A percentile compares a stretch with the other conserved stretches of the same genome.
Conservation (phyloP, 2,888 invertebrate species). For the Phasia obesa region DNA sequence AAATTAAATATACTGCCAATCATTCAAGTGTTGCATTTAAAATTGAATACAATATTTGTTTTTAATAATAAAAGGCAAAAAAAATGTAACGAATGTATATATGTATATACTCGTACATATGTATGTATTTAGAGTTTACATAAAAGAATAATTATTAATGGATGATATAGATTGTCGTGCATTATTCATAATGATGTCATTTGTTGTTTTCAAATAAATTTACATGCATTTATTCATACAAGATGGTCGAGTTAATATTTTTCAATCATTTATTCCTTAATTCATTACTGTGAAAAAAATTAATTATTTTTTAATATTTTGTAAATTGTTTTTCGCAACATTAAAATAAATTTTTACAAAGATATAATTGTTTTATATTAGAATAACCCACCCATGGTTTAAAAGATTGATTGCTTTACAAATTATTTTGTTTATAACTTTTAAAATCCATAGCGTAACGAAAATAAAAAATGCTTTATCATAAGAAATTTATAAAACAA, state of each 20-base stretch:
- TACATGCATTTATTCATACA: slow-evolving; percentile 7
- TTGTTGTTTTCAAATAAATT: slow-evolving; percentile 42
- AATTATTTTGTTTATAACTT: too few species aligned
- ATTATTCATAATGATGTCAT: slow-evolving; percentile 63
- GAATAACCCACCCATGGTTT: too few species aligned
- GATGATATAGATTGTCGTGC: slow-evolving; percentile 48
- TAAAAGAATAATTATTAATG: slow-evolving; percentile 38
- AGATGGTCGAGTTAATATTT: slow-evolving; percentile 8
- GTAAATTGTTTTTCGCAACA: too few species aligned
- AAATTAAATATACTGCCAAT: slow-evolving; percentile 63
- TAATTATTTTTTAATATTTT: too few species aligned
- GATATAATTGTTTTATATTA: too few species aligned
- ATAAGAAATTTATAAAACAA: too few species aligned
- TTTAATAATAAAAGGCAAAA: not conserved
- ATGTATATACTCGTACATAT: not conserved
- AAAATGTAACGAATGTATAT: not conserved
- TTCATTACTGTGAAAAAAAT: too few species aligned
- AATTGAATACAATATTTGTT: slow-evolving; percentile 40
- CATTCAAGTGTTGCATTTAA: slow-evolving; percentile 59
- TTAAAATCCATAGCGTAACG: too few species aligned
- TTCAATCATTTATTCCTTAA: slow-evolving; percentile 12
- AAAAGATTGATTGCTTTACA: too few species aligned
- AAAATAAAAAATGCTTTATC: too few species aligned
- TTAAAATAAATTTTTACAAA: too few species aligned
- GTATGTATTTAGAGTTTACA: not conserved